These are phyloP conservation scores for Xiphophorus hellerii DNA, from an alignment of 2,113 vertebrate genomes.

Conservation along the genomic window DNA sequence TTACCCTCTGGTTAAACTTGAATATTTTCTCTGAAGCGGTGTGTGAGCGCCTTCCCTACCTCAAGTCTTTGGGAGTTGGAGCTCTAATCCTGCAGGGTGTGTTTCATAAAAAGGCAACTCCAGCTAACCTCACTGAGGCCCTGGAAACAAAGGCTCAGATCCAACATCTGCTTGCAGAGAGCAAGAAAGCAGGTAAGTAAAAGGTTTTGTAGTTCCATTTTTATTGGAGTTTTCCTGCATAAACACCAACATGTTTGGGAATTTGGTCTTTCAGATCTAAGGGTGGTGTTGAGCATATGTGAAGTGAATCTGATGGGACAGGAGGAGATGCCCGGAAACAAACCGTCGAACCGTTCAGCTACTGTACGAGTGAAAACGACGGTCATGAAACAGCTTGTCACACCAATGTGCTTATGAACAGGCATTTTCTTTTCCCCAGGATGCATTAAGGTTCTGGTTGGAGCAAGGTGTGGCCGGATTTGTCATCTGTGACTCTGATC, in stretches of 20 bases:
- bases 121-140: constrained; percentile 40
- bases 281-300: constrained; percentile 77
- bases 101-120: constrained; percentile 46
- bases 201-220: no score
- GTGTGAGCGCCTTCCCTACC: constrained; percentile 66
- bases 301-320: constrained; percentile 41
- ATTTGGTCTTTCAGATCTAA: constrained; percentile 61
- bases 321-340: constrained; percentile 3
- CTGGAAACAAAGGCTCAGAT: constrained; percentile 61
- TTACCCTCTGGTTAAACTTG: not conserved
- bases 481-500: constrained; percentile 76
- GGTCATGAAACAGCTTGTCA: not conserved
- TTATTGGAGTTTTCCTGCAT: not conserved
- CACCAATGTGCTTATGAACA: not conserved
- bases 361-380: constrained; percentile 36
- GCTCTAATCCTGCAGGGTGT: constrained; percentile 73
- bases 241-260: not conserved
- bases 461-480: constrained; percentile 77
- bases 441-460: constrained; percentile 73
- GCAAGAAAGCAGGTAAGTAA: constrained; percentile 66
- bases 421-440: constrained; percentile 35
- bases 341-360: constrained; percentile 8
- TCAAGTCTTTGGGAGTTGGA: constrained; percentile 72
- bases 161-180: constrained; percentile 67
- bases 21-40: constrained; percentile 53